phyloP scores from a whole-genome alignment of 35 echinoderm and acorn worm species.

The Lytechinus variegatus region DNA sequence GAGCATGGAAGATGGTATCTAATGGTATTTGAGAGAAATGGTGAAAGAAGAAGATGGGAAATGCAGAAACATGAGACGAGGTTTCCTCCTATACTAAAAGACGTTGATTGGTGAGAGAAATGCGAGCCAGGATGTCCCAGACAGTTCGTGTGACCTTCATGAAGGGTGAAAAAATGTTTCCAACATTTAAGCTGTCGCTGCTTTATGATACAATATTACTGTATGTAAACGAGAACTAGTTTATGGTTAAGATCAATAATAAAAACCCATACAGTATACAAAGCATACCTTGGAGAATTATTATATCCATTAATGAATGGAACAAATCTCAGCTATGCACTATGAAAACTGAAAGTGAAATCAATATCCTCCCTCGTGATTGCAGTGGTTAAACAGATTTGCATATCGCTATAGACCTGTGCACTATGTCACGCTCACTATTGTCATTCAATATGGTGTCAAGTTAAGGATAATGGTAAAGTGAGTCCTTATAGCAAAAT shows the following conservation, averaged over 20 bases:
- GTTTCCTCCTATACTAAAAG: background rate
- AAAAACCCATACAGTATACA: background rate
- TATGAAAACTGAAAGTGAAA: background rate
- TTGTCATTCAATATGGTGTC: no score
- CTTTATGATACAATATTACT: no score
- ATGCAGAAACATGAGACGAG: background rate
- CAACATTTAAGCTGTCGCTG: no score
- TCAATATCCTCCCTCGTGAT: background rate
- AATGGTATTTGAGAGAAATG: background rate
- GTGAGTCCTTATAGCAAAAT: no score
- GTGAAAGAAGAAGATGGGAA: background rate
- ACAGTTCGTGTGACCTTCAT: background rate
- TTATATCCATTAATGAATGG: background rate
- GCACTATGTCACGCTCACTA: no score
- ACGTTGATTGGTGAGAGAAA: background rate
- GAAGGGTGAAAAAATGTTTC: background rate
- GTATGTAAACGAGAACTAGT: background rate
- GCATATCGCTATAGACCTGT: background rate
- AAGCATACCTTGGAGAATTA: background rate
- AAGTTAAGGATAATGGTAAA: no score
- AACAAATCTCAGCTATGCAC: background rate
- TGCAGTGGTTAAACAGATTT: background rate
- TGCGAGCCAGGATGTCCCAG: background rate
- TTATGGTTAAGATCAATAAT: background rate
- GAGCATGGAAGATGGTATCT: background rate